A percentile compares a stretch with the other conserved stretches of the same genome.
These are phyloP conservation scores for Cathartes aura DNA, from an alignment of 2,113 vertebrate genomes.

Conservation along the genomic window DNA sequence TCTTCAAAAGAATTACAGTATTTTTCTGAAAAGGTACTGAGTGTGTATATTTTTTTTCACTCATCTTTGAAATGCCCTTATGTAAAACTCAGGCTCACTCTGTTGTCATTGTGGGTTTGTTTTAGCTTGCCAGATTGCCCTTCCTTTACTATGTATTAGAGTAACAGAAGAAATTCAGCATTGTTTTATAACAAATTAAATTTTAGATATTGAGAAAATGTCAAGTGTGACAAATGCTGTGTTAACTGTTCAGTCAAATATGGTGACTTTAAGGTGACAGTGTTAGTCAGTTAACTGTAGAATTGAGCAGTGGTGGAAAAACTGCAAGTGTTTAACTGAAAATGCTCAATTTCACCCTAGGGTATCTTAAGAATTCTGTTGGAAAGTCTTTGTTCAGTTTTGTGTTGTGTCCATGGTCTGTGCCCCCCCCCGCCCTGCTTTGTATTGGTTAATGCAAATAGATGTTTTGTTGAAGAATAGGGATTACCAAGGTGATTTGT, in stretches of 20 bases:
- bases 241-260: not conserved
- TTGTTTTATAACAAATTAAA: not conserved
- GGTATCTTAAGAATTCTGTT: not conserved
- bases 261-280: not conserved
- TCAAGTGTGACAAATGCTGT: not conserved
- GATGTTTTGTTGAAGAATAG: not conserved
- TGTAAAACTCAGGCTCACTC: not conserved
- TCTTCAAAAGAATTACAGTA: not conserved
- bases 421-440: fast-evolving
- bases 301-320: not conserved
- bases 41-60: not conserved
- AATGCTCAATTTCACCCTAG: not conserved
- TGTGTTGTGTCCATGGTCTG: not conserved
- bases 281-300: not conserved
- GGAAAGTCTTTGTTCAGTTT: not conserved
- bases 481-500: not conserved
- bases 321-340: not conserved
- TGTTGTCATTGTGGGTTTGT: not conserved
- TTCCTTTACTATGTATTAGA: not conserved
- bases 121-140: not conserved
- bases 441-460: not conserved
- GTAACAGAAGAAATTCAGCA: not conserved
- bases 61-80: not conserved
- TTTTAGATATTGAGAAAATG: not conserved
- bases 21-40: not conserved